Conservation (phyloP, 2,797 vertebrate species). For the Molossus alvarezi region DNA sequence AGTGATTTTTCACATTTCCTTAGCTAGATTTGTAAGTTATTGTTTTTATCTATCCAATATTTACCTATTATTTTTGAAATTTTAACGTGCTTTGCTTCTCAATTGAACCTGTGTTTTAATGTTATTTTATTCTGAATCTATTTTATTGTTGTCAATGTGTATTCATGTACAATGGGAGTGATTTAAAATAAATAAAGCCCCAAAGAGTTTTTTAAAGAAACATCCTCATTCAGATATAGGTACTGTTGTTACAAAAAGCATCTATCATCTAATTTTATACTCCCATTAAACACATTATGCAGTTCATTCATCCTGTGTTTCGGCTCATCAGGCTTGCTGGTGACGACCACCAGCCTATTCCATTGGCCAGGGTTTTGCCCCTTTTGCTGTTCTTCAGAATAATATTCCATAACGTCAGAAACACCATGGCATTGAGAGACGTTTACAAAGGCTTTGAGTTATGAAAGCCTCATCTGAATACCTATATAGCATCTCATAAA, state of each 20-base stretch:
- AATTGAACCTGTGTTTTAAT: not conserved
- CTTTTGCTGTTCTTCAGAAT: not conserved
- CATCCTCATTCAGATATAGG: not conserved
- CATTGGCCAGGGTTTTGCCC: not conserved
- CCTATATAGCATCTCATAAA: not conserved
- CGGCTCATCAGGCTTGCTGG: not conserved
- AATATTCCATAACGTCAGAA: not conserved
- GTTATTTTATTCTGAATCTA: not conserved
- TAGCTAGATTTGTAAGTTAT: not conserved
- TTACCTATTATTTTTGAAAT: not conserved
- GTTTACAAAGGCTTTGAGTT: not conserved
- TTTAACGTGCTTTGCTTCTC: not conserved
- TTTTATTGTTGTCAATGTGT: not conserved
- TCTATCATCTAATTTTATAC: not conserved
- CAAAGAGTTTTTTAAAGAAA: not conserved
- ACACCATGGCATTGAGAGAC: not conserved
- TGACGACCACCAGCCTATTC: not conserved
- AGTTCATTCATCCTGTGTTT: not conserved
- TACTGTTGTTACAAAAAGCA: not conserved
- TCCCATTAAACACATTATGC: not conserved
- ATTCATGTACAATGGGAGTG: not conserved
- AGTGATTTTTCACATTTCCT: not conserved
- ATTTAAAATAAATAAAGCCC: not conserved
- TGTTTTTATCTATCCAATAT: not conserved
- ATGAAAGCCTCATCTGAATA: not conserved